Evolutionary conservation across 2,888 invertebrate genomes (phyloP).

Genomic region (Heliconius aoede): DNA sequence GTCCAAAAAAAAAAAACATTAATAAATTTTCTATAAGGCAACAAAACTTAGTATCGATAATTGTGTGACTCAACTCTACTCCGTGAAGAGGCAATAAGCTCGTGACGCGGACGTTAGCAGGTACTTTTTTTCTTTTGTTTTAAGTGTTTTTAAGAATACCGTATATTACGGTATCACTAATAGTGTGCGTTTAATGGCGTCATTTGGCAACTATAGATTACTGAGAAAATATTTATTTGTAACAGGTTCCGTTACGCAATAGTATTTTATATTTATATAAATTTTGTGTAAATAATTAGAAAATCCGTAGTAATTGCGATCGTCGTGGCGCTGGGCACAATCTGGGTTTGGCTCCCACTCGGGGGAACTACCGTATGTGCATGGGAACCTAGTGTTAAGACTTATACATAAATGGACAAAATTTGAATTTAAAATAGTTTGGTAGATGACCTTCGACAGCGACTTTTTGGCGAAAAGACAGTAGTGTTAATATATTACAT

Average conservation of each 20-base stretch:
- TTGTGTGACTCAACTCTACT: background rate
- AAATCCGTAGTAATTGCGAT: too few relatives aligned
- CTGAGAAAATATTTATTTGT: background rate
- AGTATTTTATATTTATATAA: too few relatives aligned
- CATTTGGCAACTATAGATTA: background rate
- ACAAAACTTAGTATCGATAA: constrained; percentile 10
- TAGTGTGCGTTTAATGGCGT: background rate
- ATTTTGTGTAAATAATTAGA: too few relatives aligned
- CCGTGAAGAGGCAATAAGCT: constrained; percentile 11
- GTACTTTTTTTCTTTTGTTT: constrained; percentile 2
- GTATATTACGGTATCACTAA: background rate
- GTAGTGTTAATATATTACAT: background rate
- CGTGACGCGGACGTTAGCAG: constrained; percentile 20
- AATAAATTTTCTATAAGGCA: too few relatives aligned
- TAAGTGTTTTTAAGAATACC: constrained; percentile 2
- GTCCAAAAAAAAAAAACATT: too few relatives aligned
- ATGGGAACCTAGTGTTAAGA: too few relatives aligned
- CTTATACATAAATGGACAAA: too few relatives aligned
- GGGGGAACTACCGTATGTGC: too few relatives aligned
- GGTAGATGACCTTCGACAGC: background rate
- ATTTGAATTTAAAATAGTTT: background rate
- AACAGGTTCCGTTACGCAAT: background rate
- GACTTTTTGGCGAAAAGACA: background rate
- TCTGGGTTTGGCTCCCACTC: background rate
- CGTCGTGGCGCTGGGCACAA: background rate